Base-by-base conservation (phyloP, 2,888 invertebrate genomes). In the Tridacna crocea region DNA sequence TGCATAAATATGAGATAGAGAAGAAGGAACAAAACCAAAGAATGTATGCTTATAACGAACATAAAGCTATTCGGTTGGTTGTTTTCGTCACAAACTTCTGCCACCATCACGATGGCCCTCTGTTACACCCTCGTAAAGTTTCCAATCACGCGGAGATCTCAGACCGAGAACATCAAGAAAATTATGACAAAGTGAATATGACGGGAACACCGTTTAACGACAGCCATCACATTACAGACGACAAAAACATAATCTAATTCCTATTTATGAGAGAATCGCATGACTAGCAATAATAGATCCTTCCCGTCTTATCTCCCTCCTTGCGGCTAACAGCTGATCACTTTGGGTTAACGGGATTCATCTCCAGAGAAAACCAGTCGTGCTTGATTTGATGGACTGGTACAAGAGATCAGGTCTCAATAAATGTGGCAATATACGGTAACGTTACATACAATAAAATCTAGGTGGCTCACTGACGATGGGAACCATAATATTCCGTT, bases 231-330 rank as follows among this genome's bases (percentile, higher is more conserved):
- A 68, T 73, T 51, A 76, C 17, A 61, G 78, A 61, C 79, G 84
- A 80, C 84, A 81, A 73, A 24, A 60, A 60, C 65, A 78, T 84
- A 78, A 84, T 84, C 76, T 66, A 27, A 72, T 61, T 48, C 80
- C 76, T 73, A 72, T 80, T 84, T 80, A 84, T 84, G 84, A 74
- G 80, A 24, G 65, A 78, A 81, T 84, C 65, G 84, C 84, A 78
- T 84, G 84, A 72, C 74, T 26, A 26, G 60, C 75, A 70, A 68
- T 73, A 48, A 79, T 84, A 80, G 58, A 81, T 84, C 77, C 46
- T 70, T 70, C 13, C 15, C 70, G 51, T 24, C 55, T 66, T 36
- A 26, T 36, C 66, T 66, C 24, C 13, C 15, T 36, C 66, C 66
- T 36, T 66, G 36, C 8, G 26, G 70, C 47, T 68, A 68, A 10